Conservation (phyloP, 2,113 vertebrate species). For the Silurus meridionalis region DNA sequence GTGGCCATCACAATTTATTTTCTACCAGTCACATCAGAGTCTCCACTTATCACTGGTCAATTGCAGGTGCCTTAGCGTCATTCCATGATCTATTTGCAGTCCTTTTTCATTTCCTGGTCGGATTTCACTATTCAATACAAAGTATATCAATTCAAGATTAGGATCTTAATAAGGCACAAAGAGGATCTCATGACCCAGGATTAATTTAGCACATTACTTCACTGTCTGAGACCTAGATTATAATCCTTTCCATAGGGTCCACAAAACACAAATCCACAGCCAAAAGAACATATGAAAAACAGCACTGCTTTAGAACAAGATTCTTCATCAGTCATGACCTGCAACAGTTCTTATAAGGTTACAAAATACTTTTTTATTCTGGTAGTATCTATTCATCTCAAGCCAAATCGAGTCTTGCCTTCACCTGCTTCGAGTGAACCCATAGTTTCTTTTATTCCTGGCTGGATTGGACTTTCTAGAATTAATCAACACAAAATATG, state of each 20-base stretch:
- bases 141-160: constrained; percentile 69
- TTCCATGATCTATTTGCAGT: constrained; percentile 29
- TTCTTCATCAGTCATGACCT: constrained; percentile 4
- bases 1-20: not conserved
- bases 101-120: constrained; percentile 66
- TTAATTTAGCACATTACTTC: constrained; percentile 34
- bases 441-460: not conserved
- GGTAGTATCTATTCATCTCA: constrained; percentile 8
- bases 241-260: constrained; percentile 8
- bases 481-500: not conserved
- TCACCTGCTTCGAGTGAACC: constrained; percentile 20
- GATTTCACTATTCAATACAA: constrained; percentile 61
- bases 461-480: not conserved
- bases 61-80: constrained; percentile 37
- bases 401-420: constrained; percentile 13
- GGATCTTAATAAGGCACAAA: constrained; percentile 61
- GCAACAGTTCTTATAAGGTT: constrained; percentile 21
- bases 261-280: constrained; percentile 3
- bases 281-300: constrained; percentile 39
- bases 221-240: constrained; percentile 45
- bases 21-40: not conserved
- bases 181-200: constrained; percentile 47
- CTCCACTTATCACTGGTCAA: constrained; percentile 6
- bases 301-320: constrained; percentile 15
- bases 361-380: constrained; percentile 26